Conservation (phyloP, 1,140 invertebrate species). For the Scaptodrosophila lebanonensis region DNA sequence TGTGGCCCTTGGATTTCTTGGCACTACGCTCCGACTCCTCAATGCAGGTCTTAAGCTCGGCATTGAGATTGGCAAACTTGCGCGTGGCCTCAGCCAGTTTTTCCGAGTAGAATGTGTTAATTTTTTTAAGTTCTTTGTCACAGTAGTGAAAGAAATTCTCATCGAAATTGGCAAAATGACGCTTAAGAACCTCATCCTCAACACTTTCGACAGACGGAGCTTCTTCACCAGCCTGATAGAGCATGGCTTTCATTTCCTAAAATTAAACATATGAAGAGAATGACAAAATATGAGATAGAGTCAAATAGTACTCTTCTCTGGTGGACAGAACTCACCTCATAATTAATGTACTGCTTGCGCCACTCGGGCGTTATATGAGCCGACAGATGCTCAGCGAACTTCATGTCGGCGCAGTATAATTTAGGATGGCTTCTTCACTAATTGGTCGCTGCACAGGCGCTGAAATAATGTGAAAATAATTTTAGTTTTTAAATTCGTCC, state of each 20-base stretch:
- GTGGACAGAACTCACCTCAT: slow-evolving; percentile 85
- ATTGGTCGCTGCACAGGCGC: too few relatives aligned
- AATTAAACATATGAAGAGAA: slow-evolving; percentile 24
- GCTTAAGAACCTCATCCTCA: slow-evolving; percentile 90
- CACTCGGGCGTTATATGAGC: slow-evolving; percentile 99
- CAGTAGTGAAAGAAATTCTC: slow-evolving; percentile 97
- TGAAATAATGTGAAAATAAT: too few relatives aligned
- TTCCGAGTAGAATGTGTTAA: slow-evolving; percentile 98
- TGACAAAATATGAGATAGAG: neutral
- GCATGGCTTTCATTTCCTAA: slow-evolving; percentile 95
- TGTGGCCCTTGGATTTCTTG: slow-evolving; percentile 79
- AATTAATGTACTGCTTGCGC: slow-evolving; percentile 99
- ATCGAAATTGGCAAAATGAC: slow-evolving; percentile 97
- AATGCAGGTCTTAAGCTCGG: slow-evolving; percentile 88
- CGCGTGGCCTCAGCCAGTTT: slow-evolving; percentile 97
- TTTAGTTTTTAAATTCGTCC: too few relatives aligned
- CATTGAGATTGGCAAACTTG: slow-evolving; percentile 94
- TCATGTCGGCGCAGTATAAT: slow-evolving; percentile 83
- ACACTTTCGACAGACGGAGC: slow-evolving; percentile 91
- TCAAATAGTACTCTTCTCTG: too few relatives aligned
- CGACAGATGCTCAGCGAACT: slow-evolving; percentile 96
- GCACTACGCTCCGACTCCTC: slow-evolving; percentile 81
- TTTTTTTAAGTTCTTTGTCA: slow-evolving; percentile 96
- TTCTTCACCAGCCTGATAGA: slow-evolving; percentile 92
- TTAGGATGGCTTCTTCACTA: slow-evolving; percentile 45